phyloP scores from a whole-genome alignment of 1,140 invertebrate genomes.

The Zaprionus kolodkinae region DNA sequence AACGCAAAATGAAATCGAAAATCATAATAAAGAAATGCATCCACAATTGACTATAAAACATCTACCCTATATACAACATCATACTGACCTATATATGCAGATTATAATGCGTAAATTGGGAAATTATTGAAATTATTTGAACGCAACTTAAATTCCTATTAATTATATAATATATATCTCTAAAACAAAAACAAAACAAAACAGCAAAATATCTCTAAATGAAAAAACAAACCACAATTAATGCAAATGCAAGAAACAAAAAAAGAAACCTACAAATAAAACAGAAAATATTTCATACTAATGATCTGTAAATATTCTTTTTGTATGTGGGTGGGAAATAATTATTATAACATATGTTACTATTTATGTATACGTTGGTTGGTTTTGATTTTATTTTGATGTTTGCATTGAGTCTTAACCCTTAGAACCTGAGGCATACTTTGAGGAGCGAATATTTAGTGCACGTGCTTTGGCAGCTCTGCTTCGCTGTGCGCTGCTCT shows the following conservation, averaged over 20 bases:
- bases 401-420: not conserved
- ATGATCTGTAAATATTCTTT: slow-evolving; percentile 5
- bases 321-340: not conserved
- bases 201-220: slow-evolving; percentile 69
- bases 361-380: too few species aligned
- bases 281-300: slow-evolving; percentile 77
- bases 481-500: too few species aligned
- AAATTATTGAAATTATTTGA: slow-evolving; percentile 71
- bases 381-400: not conserved
- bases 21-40: slow-evolving; percentile 16
- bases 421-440: slow-evolving; percentile 39
- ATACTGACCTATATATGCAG: slow-evolving; percentile 48
- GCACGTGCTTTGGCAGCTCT: too few species aligned
- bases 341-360: not conserved
- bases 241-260: slow-evolving; percentile 64
- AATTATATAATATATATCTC: slow-evolving; percentile 81
- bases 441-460: slow-evolving; percentile 30
- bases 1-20: slow-evolving; percentile 8
- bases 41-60: slow-evolving; percentile 70
- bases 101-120: slow-evolving; percentile 68
- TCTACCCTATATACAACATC: slow-evolving; percentile 30
- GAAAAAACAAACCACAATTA: slow-evolving; percentile 74
- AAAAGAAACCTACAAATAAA: slow-evolving; percentile 44
- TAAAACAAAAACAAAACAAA: slow-evolving; percentile 47
- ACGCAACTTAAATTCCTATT: slow-evolving; percentile 82